phyloP scores from a whole-genome alignment of 2,113 vertebrate genomes.

The Oryzias woworae region DNA sequence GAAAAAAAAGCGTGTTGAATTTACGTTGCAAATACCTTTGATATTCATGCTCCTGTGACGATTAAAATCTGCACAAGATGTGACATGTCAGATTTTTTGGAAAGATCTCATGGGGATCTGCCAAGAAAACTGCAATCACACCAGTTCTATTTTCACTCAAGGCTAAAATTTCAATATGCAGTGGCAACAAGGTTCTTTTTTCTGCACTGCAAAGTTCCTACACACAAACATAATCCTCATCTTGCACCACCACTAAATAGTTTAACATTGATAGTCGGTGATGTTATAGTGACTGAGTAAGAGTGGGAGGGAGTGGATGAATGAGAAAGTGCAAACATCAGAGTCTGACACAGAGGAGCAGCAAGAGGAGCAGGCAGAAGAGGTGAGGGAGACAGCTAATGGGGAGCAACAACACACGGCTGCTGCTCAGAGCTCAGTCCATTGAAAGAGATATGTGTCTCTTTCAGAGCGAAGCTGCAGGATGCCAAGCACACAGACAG shows the following conservation, averaged over 20 bases:
- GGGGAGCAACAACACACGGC: conserved; percentile 30
- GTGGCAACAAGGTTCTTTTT: not conserved
- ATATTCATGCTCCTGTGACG: not conserved
- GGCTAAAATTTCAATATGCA: not conserved
- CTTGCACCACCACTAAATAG: conserved; percentile 4
- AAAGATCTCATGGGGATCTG: no score
- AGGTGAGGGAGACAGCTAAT: conserved; percentile 23
- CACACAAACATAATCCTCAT: conserved; percentile 7
- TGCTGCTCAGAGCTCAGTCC: conserved; percentile 49
- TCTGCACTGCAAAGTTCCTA: not conserved
- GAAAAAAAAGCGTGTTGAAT: no score
- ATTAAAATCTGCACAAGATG: not conserved
- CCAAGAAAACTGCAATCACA: not conserved
- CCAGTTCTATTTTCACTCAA: conserved; percentile 3
- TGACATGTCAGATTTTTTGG: not conserved
- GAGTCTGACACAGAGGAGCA: conserved; percentile 25
- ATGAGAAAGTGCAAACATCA: conserved; percentile 8
- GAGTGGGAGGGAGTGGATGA: conserved; percentile 20
- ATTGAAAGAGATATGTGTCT: conserved; percentile 40
- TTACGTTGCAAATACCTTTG: not conserved
- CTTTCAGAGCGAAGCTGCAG: conserved; percentile 45
- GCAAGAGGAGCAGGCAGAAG: conserved; percentile 22
- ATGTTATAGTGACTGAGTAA: conserved; percentile 19
- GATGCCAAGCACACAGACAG: conserved; percentile 52
- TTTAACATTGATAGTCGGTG: conserved; percentile 10